Percentiles rank a stretch among this genome's conserved stretches.
These are phyloP conservation scores for Trochalopteron elliotii DNA, from an alignment of 2,113 vertebrate species.

Conservation along the genomic window DNA sequence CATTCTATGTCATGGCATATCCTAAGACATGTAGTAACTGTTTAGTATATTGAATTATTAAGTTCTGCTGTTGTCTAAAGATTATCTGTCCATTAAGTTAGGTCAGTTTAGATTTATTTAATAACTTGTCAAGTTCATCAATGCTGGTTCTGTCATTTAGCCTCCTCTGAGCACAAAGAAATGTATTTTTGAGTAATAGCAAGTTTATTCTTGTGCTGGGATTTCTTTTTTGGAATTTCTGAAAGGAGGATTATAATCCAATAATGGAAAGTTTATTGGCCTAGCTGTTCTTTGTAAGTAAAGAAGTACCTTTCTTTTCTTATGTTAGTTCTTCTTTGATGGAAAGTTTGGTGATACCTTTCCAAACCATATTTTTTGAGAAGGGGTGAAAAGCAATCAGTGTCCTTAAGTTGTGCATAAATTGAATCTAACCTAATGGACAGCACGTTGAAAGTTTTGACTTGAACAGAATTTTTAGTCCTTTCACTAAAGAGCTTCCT, in stretches of 20 bases:
- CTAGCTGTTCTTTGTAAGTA: background rate
- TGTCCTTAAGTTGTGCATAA: background rate
- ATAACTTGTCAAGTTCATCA: background rate
- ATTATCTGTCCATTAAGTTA: slow-evolving; percentile 31
- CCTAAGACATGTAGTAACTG: background rate
- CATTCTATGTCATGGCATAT: background rate
- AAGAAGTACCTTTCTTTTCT: background rate
- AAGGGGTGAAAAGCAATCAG: background rate
- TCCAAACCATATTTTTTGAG: background rate
- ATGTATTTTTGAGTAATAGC: background rate
- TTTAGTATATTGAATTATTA: background rate
- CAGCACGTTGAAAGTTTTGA: background rate
- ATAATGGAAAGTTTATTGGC: background rate
- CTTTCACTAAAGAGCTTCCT: background rate
- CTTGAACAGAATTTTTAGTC: background rate
- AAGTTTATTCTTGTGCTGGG: background rate
- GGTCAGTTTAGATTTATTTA: background rate
- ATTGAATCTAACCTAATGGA: background rate
- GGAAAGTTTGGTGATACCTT: background rate
- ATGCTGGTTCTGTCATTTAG: background rate
- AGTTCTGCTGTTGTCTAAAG: background rate
- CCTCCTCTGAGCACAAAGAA: background rate
- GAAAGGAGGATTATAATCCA: background rate
- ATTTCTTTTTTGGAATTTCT: background rate
- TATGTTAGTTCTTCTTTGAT: background rate